phyloP scores from a whole-genome alignment of 2,113 vertebrate genomes.

The Chloropsis hardwickii region DNA sequence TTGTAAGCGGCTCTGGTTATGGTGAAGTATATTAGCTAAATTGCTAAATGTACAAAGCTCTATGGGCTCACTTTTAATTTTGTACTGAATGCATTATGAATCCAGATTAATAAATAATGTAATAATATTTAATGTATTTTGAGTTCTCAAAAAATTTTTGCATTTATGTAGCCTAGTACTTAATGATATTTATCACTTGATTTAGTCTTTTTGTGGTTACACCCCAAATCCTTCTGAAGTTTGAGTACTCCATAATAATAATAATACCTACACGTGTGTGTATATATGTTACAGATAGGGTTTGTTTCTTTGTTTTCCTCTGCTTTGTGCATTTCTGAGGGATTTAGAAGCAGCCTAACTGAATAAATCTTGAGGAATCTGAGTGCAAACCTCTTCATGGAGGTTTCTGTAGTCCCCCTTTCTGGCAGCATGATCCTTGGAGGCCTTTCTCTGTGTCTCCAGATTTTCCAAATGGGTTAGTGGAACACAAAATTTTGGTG shows the following conservation, averaged over 20 bases:
- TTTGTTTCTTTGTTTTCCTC: neutral
- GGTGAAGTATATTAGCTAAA: neutral
- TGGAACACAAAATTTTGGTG: conserved; percentile 45
- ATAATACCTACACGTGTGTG: neutral
- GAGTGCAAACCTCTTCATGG: conserved; percentile 45
- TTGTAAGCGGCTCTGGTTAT: neutral
- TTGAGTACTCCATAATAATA: neutral
- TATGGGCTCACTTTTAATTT: neutral
- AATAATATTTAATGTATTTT: neutral
- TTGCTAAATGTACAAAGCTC: neutral
- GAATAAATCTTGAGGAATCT: conserved; percentile 29
- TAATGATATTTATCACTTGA: neutral
- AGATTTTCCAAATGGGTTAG: conserved; percentile 34
- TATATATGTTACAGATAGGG: neutral
- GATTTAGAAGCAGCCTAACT: neutral
- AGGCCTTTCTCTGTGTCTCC: conserved; percentile 43
- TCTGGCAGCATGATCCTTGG: conserved; percentile 38
- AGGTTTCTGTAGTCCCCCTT: conserved; percentile 45
- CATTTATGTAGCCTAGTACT: neutral
- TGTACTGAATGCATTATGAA: neutral
- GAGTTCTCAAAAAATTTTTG: neutral
- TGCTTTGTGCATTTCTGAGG: neutral
- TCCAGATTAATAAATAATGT: neutral
- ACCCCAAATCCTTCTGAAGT: neutral
- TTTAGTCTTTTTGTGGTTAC: neutral